Conservation (phyloP, 2,888 invertebrate genomes). For the Apotomis capreana region DNA sequence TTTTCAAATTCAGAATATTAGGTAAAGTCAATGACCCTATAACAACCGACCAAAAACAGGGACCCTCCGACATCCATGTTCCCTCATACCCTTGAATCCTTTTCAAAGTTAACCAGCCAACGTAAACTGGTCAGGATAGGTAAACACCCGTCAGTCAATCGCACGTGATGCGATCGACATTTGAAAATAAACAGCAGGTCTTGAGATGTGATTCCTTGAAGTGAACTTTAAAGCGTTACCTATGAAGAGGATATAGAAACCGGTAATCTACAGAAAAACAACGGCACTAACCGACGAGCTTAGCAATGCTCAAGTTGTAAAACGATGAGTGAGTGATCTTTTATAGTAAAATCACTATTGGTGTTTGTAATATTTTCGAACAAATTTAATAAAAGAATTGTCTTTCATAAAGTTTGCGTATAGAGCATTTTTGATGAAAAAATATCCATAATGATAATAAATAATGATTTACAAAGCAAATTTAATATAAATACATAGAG, state of each 20-base stretch:
- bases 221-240: constrained; percentile 40
- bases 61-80: constrained; percentile 3
- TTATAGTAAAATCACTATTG: too few species aligned
- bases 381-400: too few species aligned
- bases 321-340: too few species aligned
- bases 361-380: too few species aligned
- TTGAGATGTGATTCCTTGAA: constrained; percentile 69
- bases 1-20: constrained; percentile 18
- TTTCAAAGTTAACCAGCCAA: constrained; percentile 53
- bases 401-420: too few species aligned
- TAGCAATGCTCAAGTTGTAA: too few species aligned
- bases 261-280: not conserved
- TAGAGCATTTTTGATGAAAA: too few species aligned
- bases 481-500: too few species aligned
- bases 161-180: constrained; percentile 73
- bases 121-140: constrained; percentile 57
- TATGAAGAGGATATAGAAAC: not conserved
- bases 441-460: too few species aligned
- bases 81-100: constrained; percentile 8
- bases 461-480: too few species aligned
- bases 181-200: constrained; percentile 74
- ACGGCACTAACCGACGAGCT: not conserved
- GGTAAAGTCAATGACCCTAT: constrained; percentile 11
- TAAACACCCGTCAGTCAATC: constrained; percentile 74
- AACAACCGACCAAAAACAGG: constrained; percentile 12